Base-by-base conservation (phyloP, 1,140 invertebrate genomes). In the Lordiphosa stackelbergi region DNA sequence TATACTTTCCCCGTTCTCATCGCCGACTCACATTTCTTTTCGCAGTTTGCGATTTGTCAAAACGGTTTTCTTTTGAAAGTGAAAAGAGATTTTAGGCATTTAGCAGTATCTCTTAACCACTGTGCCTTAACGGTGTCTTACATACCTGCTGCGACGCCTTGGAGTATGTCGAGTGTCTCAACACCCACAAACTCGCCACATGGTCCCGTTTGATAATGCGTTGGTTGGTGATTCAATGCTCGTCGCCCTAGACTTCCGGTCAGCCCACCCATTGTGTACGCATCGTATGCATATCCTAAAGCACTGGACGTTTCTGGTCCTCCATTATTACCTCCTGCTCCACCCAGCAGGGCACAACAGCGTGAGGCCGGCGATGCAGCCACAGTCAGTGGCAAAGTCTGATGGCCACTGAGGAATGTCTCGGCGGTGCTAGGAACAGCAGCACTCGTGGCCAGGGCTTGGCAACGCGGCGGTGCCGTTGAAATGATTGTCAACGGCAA, bases 401-500 rank as follows among this genome's bases (percentile, higher is more conserved):
- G 78, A 24, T 62, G 69, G 24, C 59, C 66, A n/a, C 61, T 45
- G 7, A 86, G 68, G 54, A 86, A 73, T 11, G 85, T 69, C 60
- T 87, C 74, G 5, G 84, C 58, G 37, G 58, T 70, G 28, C 55
- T 66, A 28, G 51, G 64, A 57, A 66, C 65, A 4, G 47, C 34
- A 10, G 42, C 49, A 10, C 7, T 3, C 22, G 22, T 22, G 3
- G 22, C 34, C 12, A 10, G 34, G 2, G 74, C 54, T 53, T 84
- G 86, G 54, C 79, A 85, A 45, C 77, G 75, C 43, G 85, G 85
- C 31, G 85, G 85, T 16, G 81, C 85, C 57, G 81, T 86, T 37
- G 85, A 86, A 53, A 87, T 85, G 64, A 87, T 87, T 74, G 85
- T 86, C 68, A 87, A 62, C 69, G 85, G 85, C 81, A 86, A 55